A percentile compares a stretch with the other conserved stretches of the same genome.
These are phyloP conservation scores for Aleiodes testaceus DNA, from an alignment of 2,888 invertebrate species.

Conservation along the genomic window DNA sequence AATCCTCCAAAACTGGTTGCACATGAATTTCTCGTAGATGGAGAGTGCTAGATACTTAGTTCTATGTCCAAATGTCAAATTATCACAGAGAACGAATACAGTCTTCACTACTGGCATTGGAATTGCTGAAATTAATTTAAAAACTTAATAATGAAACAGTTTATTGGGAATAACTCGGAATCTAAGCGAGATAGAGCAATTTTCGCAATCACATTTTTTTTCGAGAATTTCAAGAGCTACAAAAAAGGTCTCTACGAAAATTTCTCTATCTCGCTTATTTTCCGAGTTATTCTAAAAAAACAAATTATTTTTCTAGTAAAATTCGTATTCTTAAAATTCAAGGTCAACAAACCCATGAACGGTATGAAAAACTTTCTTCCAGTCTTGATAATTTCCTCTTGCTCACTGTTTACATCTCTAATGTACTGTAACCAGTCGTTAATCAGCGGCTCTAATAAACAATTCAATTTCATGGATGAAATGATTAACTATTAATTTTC, in stretches of 20 bases:
- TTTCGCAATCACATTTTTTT: too few relatives aligned
- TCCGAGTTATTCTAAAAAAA: too few relatives aligned
- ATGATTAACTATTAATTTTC: not conserved
- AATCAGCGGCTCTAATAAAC: conserved; percentile 53
- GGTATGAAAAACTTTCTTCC: conserved; percentile 58
- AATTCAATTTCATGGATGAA: not conserved
- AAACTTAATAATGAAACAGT: not conserved
- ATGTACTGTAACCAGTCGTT: conserved; percentile 62
- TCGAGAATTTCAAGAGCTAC: too few relatives aligned
- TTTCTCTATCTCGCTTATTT: too few relatives aligned
- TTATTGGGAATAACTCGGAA: not conserved
- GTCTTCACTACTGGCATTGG: conserved; percentile 56
- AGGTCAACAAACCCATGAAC: conserved; percentile 57
- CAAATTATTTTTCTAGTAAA: too few relatives aligned
- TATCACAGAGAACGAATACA: conserved; percentile 59
- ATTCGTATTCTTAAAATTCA: conserved; percentile 31
- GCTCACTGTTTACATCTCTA: conserved; percentile 50
- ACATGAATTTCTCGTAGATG: conserved; percentile 65
- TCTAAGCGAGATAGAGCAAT: too few relatives aligned
- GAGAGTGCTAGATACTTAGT: conserved; percentile 64
- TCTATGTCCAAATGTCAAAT: conserved; percentile 57
- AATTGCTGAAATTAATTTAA: conserved; percentile 55
- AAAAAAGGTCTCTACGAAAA: too few relatives aligned
- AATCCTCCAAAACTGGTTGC: conserved; percentile 58
- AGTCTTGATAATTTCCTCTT: conserved; percentile 51